Conservation (phyloP, 1,140 invertebrate genomes). For the Dreissena rostriformis region DNA sequence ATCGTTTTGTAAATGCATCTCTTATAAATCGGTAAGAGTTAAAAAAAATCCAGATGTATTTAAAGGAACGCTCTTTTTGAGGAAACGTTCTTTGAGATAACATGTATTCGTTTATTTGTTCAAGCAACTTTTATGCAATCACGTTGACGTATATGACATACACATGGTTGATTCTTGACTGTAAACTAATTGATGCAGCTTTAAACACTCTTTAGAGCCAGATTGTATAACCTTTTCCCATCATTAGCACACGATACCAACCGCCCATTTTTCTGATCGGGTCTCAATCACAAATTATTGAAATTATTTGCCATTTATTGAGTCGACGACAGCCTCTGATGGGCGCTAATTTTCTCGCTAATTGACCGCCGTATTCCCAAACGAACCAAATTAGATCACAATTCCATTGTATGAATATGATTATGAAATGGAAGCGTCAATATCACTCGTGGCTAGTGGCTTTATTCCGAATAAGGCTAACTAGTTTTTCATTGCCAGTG, state of each 20-base stretch:
- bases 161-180: too few species aligned
- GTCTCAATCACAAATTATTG: background rate
- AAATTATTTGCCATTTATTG: slow-evolving; percentile 46
- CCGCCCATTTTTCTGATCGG: slow-evolving; percentile 44
- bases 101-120: too few species aligned
- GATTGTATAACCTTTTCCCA: slow-evolving; percentile 3
- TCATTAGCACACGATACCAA: slow-evolving; percentile 24
- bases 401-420: slow-evolving; percentile 50
- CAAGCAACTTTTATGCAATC: too few species aligned
- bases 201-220: too few species aligned
- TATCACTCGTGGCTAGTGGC: slow-evolving; percentile 37
- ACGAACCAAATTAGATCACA: slow-evolving; percentile 54
- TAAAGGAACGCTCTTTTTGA: too few species aligned
- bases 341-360: slow-evolving; percentile 41
- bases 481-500: slow-evolving; percentile 56
- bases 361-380: slow-evolving; percentile 47
- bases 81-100: too few species aligned
- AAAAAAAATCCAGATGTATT: too few species aligned
- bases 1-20: too few species aligned
- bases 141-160: too few species aligned
- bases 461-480: slow-evolving; percentile 41
- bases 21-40: too few species aligned
- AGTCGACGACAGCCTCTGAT: slow-evolving; percentile 1
- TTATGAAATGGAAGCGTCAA: slow-evolving; percentile 60
- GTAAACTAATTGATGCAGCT: too few species aligned